Evolutionary conservation across 2,113 vertebrate genomes (phyloP), one percentile per base, ranked within the genome.

Genomic region (Sylvilagus bachmani): DNA sequence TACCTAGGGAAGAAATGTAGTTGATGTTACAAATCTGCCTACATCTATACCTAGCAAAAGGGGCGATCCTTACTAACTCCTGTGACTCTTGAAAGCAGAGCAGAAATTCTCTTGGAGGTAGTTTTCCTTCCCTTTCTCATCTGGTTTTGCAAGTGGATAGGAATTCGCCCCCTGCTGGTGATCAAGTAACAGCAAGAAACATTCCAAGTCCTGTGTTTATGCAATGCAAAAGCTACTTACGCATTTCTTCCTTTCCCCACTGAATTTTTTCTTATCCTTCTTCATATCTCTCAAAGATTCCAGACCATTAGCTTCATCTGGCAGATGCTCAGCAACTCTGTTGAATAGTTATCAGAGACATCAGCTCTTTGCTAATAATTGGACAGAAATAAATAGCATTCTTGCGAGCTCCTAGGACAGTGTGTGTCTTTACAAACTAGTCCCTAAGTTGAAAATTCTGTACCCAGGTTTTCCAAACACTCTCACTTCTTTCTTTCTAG

Each of bases 111-210:
- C 89, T 77, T 53, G 58, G 31, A 53, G 74, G 17, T 66, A 69
- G 10, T 75, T 61, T 67, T 69, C 25, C 25, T 88, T 55, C 3
- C 9, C 5, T 74, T 19, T 36, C 36, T 27, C 55, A 19, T 25
- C 86, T 82, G 0, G 8, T 69, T 87, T 94, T 75, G 5, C 27
- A 70, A 90, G n/a, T 24, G 25, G 53, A 79, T 64, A 21, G 27
- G 27, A 71, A 91, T 49, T 64, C 10, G 58, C 92, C 74, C 64
- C 87, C 92, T 95, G 51, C 90, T 97, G 95, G 90, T 89, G 53
- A 71, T 31, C 8, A 64, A 49, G 7, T 44, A 29, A 49, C 33
- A 79, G 14, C 22, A 67, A 25, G 64, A 71, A 92, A 29, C 58
- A 71, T 3, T 70, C 16, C 24, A 44, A 69, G 8, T 6, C 44